Evolutionary conservation across 2,113 vertebrate species (phyloP).

Genomic region (Galeopterus variegatus): DNA sequence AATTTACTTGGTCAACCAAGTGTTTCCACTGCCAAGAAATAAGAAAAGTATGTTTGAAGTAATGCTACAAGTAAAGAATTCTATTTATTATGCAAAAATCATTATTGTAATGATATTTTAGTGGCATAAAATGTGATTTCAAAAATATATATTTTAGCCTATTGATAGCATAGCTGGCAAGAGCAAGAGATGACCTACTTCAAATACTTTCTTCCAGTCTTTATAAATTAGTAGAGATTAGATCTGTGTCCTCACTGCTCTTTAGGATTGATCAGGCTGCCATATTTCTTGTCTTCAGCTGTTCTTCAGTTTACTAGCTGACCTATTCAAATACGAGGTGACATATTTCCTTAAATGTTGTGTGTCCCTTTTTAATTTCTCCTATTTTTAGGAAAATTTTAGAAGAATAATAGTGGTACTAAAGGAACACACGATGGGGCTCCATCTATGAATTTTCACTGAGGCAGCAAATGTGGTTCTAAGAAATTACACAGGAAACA

Average conservation of each 20-base stretch:
- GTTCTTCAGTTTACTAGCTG: conserved; percentile 40
- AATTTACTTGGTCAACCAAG: conserved; percentile 63
- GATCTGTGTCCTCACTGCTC: neutral
- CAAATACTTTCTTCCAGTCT: neutral
- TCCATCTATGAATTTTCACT: neutral
- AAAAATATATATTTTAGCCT: neutral
- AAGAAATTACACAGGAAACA: neutral
- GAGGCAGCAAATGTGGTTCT: neutral
- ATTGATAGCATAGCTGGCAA: neutral
- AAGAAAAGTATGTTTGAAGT: conserved; percentile 33
- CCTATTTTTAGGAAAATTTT: conserved; percentile 7
- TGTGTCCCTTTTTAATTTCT: conserved; percentile 11
- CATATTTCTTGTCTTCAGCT: neutral
- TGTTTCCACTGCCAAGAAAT: conserved; percentile 60
- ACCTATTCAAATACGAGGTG: conserved; percentile 26
- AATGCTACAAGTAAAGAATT: conserved; percentile 42
- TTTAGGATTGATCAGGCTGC: neutral
- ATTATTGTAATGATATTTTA: conserved; percentile 53
- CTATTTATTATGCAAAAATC: conserved; percentile 18
- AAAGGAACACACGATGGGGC: neutral
- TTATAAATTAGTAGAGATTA: neutral
- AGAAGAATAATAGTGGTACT: neutral
- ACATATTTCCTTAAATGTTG: neutral
- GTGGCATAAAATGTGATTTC: conserved; percentile 6
- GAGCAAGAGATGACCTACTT: neutral